Evolutionary conservation across 2,888 invertebrate species (phyloP).

Genomic region (Shargacucullia verbasci): DNA sequence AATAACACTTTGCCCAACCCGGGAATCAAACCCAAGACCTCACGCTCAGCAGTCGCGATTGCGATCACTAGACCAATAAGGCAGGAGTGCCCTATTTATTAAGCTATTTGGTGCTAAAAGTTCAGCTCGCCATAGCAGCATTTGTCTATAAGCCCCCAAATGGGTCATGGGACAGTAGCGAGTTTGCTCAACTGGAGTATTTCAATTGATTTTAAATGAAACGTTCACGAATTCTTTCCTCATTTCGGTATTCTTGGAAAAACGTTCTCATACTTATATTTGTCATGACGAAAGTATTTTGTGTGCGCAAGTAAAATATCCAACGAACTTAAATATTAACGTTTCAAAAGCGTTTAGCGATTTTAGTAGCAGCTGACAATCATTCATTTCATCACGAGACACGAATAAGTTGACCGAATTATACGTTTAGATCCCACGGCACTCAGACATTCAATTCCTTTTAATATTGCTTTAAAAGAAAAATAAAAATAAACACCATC

Average conservation of each 20-base stretch:
- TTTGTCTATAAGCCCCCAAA: too few species aligned
- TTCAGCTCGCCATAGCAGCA: too few species aligned
- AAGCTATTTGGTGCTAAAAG: too few species aligned
- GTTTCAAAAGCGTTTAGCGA: slow-evolving; percentile 31
- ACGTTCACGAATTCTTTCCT: slow-evolving; percentile 12
- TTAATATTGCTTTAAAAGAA: slow-evolving; percentile 61
- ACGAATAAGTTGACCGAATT: slow-evolving; percentile 45
- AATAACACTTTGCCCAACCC: too few species aligned
- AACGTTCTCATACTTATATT: slow-evolving; percentile 8
- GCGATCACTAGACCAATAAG: too few species aligned
- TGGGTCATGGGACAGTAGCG: too few species aligned
- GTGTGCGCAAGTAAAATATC: slow-evolving; percentile 14
- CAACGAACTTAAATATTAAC: slow-evolving; percentile 12
- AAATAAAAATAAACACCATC: slow-evolving; percentile 63
- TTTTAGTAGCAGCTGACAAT: slow-evolving; percentile 46
- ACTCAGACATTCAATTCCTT: slow-evolving; percentile 52
- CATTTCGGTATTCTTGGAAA: slow-evolving; percentile 30
- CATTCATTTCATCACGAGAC: slow-evolving; percentile 37
- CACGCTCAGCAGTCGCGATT: too few species aligned
- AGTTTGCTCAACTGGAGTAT: too few species aligned
- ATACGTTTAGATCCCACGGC: slow-evolving; percentile 42
- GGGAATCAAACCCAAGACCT: too few species aligned
- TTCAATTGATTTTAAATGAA: background rate
- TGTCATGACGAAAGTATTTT: slow-evolving; percentile 25
- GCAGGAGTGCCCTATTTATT: too few species aligned